These are phyloP conservation scores for Cheilosia pagana DNA, from an alignment of 2,888 invertebrate genomes.

Conservation along the genomic window DNA sequence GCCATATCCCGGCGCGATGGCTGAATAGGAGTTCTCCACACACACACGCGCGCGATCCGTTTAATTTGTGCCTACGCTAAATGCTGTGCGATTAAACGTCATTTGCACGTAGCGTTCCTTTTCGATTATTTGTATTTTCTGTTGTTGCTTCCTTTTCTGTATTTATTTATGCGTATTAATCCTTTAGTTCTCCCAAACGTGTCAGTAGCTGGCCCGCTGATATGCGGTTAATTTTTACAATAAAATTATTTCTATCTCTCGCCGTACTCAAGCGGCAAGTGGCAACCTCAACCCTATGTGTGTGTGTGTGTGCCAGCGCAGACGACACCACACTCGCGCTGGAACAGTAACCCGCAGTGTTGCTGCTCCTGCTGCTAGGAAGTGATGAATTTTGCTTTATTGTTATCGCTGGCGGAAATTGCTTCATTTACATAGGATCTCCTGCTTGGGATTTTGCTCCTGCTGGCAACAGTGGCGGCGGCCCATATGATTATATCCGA, in stretches of 20 bases:
- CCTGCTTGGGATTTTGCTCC: conserved; percentile 58
- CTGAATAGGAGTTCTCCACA: conserved; percentile 24
- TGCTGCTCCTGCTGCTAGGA: conserved; percentile 42
- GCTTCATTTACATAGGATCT: conserved; percentile 73
- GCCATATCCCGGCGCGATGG: conserved; percentile 32
- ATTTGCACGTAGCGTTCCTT: conserved; percentile 37
- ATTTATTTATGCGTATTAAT: conserved; percentile 36
- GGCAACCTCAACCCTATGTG: conserved; percentile 26
- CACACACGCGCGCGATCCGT: conserved; percentile 28
- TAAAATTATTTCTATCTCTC: conserved; percentile 47
- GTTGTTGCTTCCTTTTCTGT: conserved; percentile 1
- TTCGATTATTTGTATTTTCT: not conserved
- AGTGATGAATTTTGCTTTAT: conserved; percentile 58
- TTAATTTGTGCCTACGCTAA: conserved; percentile 30
- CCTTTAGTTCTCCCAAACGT: conserved; percentile 49
- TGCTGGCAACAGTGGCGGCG: conserved; percentile 39
- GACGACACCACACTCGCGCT: conserved; percentile 13
- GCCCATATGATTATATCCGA: conserved; percentile 58
- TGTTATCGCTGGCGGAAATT: conserved; percentile 66
- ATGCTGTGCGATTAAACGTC: conserved; percentile 49
- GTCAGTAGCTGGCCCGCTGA: conserved; percentile 53
- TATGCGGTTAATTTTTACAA: conserved; percentile 71
- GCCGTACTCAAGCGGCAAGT: conserved; percentile 16
- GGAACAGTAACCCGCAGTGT: conserved; percentile 45
- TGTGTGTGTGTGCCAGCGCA: no score